Evolutionary conservation across 2,888 invertebrate genomes (phyloP).

Genomic region (Zelleria hepariella): DNA sequence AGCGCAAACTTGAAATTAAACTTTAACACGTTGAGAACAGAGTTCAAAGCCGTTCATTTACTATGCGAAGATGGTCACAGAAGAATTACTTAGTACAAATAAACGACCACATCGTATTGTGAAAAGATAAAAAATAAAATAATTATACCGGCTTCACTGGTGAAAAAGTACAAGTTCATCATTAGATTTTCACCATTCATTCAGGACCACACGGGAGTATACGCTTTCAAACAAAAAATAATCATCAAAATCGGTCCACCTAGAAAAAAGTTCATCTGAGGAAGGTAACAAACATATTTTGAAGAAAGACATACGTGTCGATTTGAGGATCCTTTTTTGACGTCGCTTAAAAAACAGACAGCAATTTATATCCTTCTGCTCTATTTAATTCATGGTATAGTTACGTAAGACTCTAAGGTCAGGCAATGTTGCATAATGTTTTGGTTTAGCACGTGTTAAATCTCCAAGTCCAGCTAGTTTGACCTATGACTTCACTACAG

Average conservation of each 20-base stretch:
- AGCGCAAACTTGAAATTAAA: not conserved
- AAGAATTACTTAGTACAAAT: not conserved
- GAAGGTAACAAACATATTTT: not conserved
- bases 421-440: conserved; percentile 47
- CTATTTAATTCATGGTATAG: conserved; percentile 10
- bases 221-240: no score
- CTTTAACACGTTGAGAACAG: not conserved
- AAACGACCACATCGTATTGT: no score
- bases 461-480: not conserved
- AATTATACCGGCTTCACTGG: no score
- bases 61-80: not conserved
- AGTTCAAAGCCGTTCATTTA: not conserved
- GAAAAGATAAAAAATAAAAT: no score
- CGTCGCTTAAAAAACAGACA: no score
- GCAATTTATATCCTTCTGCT: not conserved
- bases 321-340: no score
- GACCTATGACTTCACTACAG: not conserved
- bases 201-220: no score
- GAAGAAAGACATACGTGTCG: no score
- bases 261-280: no score
- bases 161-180: no score
- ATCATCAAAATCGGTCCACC: no score
- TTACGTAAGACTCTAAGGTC: conserved; percentile 67
- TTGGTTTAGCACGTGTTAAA: not conserved
- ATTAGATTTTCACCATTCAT: no score